These are phyloP conservation scores for Zelostemma sp. DNA, from an alignment of 1,140 invertebrate genomes.

Conservation along the genomic window DNA sequence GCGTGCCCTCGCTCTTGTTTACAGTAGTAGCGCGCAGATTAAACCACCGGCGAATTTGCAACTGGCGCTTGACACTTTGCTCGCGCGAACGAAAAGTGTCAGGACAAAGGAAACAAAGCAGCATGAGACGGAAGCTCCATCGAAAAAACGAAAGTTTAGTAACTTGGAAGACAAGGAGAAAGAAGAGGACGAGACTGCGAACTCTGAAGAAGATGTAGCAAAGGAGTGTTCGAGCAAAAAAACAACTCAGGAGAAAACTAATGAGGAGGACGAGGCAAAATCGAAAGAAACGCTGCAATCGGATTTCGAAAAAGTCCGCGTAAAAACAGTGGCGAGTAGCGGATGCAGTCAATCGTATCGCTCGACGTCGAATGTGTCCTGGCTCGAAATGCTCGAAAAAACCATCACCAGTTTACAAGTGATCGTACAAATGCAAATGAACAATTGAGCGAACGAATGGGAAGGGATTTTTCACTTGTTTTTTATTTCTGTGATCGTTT, in stretches of 20 bases:
- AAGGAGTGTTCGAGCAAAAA: slow-evolving; percentile 42
- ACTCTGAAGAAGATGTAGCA: slow-evolving; percentile 46
- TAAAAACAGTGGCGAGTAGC: slow-evolving; percentile 33
- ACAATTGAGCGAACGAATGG: slow-evolving; percentile 40
- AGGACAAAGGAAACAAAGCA: slow-evolving; percentile 53
- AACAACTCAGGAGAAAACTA: slow-evolving; percentile 20
- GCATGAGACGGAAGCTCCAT: slow-evolving; percentile 57
- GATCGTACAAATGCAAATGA: slow-evolving; percentile 64
- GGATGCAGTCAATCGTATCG: slow-evolving; percentile 57
- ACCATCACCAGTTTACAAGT: slow-evolving; percentile 65
- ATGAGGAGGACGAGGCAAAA: slow-evolving; percentile 27
- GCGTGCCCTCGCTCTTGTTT: slow-evolving; percentile 37
- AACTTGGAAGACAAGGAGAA: slow-evolving; percentile 42
- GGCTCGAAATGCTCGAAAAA: slow-evolving; percentile 68
- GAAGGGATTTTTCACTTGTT: not conserved
- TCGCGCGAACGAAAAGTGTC: slow-evolving; percentile 54
- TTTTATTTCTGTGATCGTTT: slow-evolving; percentile 8
- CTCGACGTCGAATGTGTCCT: slow-evolving; percentile 61
- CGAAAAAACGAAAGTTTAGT: slow-evolving; percentile 65
- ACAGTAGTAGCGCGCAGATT: slow-evolving; percentile 62
- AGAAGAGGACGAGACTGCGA: slow-evolving; percentile 42
- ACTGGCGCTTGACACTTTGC: slow-evolving; percentile 55
- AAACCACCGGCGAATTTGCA: slow-evolving; percentile 59
- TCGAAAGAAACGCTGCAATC: slow-evolving; percentile 15
- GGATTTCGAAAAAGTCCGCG: slow-evolving; percentile 14